Evolutionary conservation across 2,113 vertebrate genomes (phyloP).

Genomic region (Zapornia atra): DNA sequence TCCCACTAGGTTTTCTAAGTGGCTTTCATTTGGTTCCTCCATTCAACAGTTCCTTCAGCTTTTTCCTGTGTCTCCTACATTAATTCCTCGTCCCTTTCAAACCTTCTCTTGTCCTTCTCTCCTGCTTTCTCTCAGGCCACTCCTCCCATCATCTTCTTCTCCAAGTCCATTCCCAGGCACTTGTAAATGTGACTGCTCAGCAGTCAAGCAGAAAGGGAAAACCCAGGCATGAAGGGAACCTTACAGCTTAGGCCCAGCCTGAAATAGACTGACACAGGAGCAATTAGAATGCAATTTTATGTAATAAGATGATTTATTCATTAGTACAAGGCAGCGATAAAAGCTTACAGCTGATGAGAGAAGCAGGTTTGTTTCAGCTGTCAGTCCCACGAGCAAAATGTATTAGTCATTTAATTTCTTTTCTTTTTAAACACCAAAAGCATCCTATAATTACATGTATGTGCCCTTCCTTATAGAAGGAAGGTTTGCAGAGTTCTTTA

Average conservation of each 20-base stretch:
- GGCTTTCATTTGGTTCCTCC: not conserved
- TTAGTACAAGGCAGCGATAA: conserved; percentile 45
- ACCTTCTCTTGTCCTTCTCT: not conserved
- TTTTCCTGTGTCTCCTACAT: not conserved
- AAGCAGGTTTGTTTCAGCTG: conserved; percentile 55
- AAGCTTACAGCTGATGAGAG: conserved; percentile 30
- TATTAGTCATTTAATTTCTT: conserved; percentile 51
- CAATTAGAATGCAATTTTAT: conserved; percentile 60
- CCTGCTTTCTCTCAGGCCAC: not conserved
- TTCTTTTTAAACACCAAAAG: not conserved
- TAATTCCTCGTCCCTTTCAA: not conserved
- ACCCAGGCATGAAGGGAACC: not conserved
- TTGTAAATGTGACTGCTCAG: not conserved
- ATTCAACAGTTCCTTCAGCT: not conserved
- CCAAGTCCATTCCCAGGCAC: not conserved
- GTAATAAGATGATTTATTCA: conserved; percentile 65
- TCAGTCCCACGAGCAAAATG: conserved; percentile 17
- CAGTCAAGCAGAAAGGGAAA: conserved; percentile 20
- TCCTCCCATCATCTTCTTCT: not conserved
- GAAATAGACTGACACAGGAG: not conserved
- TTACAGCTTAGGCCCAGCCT: not conserved
- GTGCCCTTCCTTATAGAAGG: conserved; percentile 9
- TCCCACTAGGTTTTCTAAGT: not conserved
- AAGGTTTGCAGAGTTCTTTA: conserved; percentile 14
- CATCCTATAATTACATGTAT: conserved; percentile 42